phyloP scores from a whole-genome alignment of 2,888 invertebrate species.

The Drosophila aldrichi region DNA sequence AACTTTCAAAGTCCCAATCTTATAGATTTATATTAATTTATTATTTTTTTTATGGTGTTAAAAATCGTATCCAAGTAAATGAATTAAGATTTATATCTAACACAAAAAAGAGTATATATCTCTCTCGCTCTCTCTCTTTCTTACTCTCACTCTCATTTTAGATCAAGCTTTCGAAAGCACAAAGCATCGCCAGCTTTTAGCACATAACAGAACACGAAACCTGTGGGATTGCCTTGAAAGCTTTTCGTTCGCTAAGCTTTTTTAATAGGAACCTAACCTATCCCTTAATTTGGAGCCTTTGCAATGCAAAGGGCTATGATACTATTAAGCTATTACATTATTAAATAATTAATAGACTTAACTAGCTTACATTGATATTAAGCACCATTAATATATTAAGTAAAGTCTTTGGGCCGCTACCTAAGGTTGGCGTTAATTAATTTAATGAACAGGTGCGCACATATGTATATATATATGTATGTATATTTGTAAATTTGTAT shows the following conservation, averaged over 20 bases:
- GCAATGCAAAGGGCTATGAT: neutral
- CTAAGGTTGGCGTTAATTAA: neutral
- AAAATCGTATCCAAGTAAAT: neutral
- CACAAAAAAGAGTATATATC: neutral
- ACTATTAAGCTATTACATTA: neutral
- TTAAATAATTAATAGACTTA: neutral
- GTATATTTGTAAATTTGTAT: neutral
- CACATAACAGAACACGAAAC: constrained; percentile 17
- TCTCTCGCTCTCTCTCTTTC: too few species aligned
- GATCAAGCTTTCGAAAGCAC: constrained; percentile 10
- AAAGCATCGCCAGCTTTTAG: neutral
- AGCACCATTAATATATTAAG: neutral
- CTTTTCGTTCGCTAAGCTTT: neutral
- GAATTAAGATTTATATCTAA: neutral
- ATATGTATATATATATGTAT: too few species aligned
- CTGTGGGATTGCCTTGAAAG: neutral
- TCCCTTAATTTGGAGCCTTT: neutral
- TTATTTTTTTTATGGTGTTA: too few species aligned
- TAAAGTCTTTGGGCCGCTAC: neutral
- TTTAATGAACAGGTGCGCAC: constrained; percentile 1
- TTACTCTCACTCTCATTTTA: too few species aligned
- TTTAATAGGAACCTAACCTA: neutral
- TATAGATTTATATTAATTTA: too few species aligned
- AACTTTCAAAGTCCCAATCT: too few species aligned
- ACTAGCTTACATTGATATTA: constrained; percentile 5